Conservation (phyloP, 2,113 vertebrate genomes). For the Cyprinodon brontotheroides region DNA sequence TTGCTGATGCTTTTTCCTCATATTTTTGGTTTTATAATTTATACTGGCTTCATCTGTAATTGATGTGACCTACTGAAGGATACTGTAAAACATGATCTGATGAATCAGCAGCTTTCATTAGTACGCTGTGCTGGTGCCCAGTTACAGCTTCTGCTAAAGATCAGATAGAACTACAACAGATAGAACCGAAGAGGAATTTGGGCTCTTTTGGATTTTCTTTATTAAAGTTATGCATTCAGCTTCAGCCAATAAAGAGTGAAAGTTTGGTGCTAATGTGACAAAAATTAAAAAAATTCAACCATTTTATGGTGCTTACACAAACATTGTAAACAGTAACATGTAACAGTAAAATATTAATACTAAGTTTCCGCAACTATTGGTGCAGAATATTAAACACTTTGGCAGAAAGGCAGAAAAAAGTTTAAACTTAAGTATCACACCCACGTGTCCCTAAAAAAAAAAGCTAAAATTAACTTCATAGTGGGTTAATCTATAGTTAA, state of each 20-base stretch:
- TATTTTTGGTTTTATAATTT: slow-evolving; percentile 28
- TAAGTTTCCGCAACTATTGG: not conserved
- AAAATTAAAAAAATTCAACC: not conserved
- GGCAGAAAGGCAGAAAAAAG: not conserved
- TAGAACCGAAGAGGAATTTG: not conserved
- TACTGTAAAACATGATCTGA: slow-evolving; percentile 39
- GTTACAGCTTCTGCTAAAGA: slow-evolving; percentile 35
- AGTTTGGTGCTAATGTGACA: not conserved
- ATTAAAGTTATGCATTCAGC: slow-evolving; percentile 3
- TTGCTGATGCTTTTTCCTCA: slow-evolving; percentile 6
- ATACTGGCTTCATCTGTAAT: slow-evolving; percentile 35
- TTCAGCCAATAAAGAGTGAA: not conserved
- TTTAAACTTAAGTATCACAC: not conserved
- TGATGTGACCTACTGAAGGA: slow-evolving; percentile 35
- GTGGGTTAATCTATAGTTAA: not conserved
- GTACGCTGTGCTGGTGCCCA: slow-evolving; percentile 15
- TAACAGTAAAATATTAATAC: not conserved
- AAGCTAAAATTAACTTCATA: not conserved
- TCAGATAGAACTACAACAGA: slow-evolving; percentile 12
- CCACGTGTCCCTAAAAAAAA: not conserved
- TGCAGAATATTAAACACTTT: not conserved
- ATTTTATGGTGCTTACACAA: not conserved
- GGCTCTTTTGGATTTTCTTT: not conserved
- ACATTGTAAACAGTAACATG: not conserved
- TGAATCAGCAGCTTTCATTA: slow-evolving; percentile 63